phyloP scores from a whole-genome alignment of 2,888 invertebrate species.

The Lissonota sp. region DNA sequence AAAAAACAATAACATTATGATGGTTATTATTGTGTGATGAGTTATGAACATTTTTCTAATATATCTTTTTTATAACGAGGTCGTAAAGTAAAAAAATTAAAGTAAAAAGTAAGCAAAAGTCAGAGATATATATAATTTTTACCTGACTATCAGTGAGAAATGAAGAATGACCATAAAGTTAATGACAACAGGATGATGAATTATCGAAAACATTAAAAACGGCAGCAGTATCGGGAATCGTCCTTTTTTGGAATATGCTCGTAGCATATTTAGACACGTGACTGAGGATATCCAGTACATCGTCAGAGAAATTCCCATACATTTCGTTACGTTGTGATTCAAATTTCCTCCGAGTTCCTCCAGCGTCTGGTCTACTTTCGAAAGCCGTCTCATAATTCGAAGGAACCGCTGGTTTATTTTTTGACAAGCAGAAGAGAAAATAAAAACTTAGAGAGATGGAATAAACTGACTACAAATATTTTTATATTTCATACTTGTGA shows the following conservation, averaged over 20 bases:
- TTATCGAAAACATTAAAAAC: background rate
- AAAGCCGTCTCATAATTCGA: background rate
- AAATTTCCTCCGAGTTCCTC: conserved; percentile 34
- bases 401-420: conserved; percentile 4
- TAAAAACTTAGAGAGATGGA: background rate
- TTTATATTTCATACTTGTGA: too few species aligned
- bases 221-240: too few species aligned
- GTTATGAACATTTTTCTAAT: too few species aligned
- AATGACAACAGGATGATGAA: background rate
- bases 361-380: conserved; percentile 44
- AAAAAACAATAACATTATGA: too few species aligned
- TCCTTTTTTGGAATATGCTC: too few species aligned
- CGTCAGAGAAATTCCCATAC: too few species aligned
- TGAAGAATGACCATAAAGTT: conserved; percentile 1
- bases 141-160: conserved; percentile 5
- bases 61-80: too few species aligned
- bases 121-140: background rate
- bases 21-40: too few species aligned
- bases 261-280: too few species aligned
- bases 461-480: background rate
- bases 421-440: background rate
- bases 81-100: too few species aligned
- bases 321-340: conserved; percentile 3
- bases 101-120: too few species aligned
- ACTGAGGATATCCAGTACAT: too few species aligned